Evolutionary conservation across 2,113 vertebrate species (phyloP), one percentile per base, ranked within the genome.

Genomic region (Regulus satrapa): DNA sequence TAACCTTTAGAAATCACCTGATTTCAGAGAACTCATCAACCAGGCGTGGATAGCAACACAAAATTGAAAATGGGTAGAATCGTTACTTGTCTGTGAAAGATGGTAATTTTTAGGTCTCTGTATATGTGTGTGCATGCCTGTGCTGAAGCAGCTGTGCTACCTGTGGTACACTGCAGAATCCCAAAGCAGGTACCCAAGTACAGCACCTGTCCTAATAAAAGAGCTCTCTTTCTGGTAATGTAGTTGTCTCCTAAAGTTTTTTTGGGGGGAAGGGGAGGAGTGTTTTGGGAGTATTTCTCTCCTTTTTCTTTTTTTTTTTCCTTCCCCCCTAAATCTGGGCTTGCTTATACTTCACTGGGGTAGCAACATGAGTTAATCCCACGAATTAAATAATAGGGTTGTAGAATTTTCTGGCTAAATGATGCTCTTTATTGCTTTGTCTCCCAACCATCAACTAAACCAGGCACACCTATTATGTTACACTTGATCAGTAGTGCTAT

Each of bases 301-400:
- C n/a, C n/a, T 31, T 36, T 25, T 24, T 13, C 36, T 15, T 20
- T 6, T 38, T 5, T 38, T 26, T 24, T 9, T 12, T 28, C 36
- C 21, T 6, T 4, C 1, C 3, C 2, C 5, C 6, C 1, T 10
- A 13, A 20, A 6, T 24, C 19, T 24, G 4, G 10, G 7, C 23
- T 81, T 67, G 14, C 34, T 74, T 62, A 28, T 2, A 9, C 6
- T 29, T 88, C 32, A 46, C 13, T n/a, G 28, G 8, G 8, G 14
- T 34, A 89, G 18, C 14, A 49, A 46, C 5, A 8, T 4, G 29
- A 12, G 6, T 59, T 58, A 15, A 55, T 43, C 18, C 25, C 11
- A 9, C 5, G 59, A 74, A 41, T 36, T 36, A 45, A 85, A 43
- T 3, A n/a, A 23, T 3, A 12, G 3, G 5, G 0, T 1, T 7